A percentile compares a stretch with the other conserved stretches of the same genome.
phyloP scores from a whole-genome alignment of 1,140 invertebrate species.

The Scaptomyza graminum region DNA sequence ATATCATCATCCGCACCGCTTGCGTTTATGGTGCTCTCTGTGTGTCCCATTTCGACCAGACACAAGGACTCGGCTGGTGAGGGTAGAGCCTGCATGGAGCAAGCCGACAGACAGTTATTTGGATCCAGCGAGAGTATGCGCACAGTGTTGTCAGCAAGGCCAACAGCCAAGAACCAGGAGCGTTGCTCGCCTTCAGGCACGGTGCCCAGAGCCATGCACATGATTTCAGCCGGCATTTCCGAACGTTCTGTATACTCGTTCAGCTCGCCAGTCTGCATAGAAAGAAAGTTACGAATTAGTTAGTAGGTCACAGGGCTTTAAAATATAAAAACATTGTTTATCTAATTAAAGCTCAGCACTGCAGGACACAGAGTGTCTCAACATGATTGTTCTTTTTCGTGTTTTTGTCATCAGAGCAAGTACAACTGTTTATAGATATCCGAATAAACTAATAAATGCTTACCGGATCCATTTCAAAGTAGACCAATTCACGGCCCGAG shows the following conservation, averaged over 20 bases:
- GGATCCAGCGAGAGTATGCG: constrained; percentile 99
- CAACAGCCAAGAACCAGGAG: constrained; percentile 98
- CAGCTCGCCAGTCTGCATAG: constrained; percentile 94
- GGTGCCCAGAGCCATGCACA: constrained; percentile 98
- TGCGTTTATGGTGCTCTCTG: constrained; percentile 83
- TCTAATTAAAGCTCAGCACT: constrained; percentile 72
- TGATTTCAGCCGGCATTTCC: constrained; percentile 97
- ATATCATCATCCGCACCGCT: constrained; percentile 84
- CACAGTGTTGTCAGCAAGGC: constrained; percentile 98
- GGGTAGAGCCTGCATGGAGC: constrained; percentile 98
- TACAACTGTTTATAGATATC: neutral
- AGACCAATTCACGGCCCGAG: constrained; percentile 98
- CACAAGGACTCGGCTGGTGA: constrained; percentile 98
- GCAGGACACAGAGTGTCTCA: constrained; percentile 84
- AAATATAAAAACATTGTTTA: neutral
- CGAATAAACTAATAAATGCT: constrained; percentile 82
- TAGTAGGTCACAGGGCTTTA: neutral
- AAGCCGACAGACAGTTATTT: constrained; percentile 94
- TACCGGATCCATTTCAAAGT: constrained; percentile 99
- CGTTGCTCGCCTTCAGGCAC: constrained; percentile 97
- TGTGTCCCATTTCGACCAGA: constrained; percentile 93
- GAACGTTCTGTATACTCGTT: constrained; percentile 99
- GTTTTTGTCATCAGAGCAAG: constrained; percentile 81
- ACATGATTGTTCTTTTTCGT: constrained; percentile 83
- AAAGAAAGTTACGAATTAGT: neutral